Percentiles rank a stretch among this genome's conserved stretches.
These are phyloP conservation scores for Erythrocercus mccallii DNA, from an alignment of 2,113 vertebrate species.

Conservation along the genomic window DNA sequence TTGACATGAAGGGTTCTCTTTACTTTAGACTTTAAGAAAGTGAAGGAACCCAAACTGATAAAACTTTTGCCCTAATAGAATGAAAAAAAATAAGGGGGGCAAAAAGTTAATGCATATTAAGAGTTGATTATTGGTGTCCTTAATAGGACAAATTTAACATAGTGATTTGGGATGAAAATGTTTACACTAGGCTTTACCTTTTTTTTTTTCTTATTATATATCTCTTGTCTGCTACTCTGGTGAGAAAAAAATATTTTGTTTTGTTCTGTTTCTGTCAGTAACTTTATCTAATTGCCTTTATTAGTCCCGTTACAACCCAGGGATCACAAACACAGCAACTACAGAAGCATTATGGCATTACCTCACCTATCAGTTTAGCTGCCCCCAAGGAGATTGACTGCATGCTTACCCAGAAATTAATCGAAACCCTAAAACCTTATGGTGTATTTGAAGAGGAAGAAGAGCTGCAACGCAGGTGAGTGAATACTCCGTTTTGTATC, in stretches of 20 bases:
- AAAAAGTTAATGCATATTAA: background rate
- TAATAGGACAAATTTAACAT: background rate
- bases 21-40: background rate
- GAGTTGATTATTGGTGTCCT: background rate
- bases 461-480: slow-evolving; percentile 86
- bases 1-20: background rate
- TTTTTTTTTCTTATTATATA: background rate
- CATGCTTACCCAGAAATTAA: slow-evolving; percentile 82
- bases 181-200: background rate
- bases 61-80: background rate
- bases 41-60: background rate
- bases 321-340: slow-evolving; percentile 80
- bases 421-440: slow-evolving; percentile 82
- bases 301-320: slow-evolving; percentile 82
- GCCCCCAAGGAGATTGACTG: slow-evolving; percentile 85
- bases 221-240: background rate
- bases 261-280: slow-evolving; percentile 26
- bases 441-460: slow-evolving; percentile 87
- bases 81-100: background rate
- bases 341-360: slow-evolving; percentile 87
- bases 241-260: background rate
- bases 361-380: slow-evolving; percentile 87
- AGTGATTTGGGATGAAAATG: background rate
- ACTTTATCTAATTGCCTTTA: slow-evolving; percentile 64
- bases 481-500: background rate